A percentile compares a stretch with the other conserved stretches of the same genome.
Conservation (phyloP, 2,888 invertebrate species). For the Eupithecia centaureata region DNA sequence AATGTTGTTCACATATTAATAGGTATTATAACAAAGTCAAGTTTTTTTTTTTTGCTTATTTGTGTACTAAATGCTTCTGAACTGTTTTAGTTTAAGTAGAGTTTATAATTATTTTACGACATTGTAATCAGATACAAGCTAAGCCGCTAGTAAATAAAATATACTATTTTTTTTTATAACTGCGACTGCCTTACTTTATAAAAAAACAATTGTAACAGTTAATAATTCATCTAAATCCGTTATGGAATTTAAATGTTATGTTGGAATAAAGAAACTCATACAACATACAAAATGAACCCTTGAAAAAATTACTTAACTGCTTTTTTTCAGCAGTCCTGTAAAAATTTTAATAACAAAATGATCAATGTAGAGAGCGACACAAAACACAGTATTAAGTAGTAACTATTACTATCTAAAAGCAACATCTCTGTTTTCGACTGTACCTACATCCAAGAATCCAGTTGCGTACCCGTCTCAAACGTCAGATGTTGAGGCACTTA, state of each 20-base stretch:
- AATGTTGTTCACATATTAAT: too few relatives aligned
- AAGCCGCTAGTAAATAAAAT: too few relatives aligned
- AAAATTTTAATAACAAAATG: not conserved
- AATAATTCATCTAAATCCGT: not conserved
- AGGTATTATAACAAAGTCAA: too few relatives aligned
- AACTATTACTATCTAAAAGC: not conserved
- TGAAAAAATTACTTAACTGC: not conserved
- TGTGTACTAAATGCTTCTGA: too few relatives aligned
- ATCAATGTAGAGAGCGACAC: not conserved
- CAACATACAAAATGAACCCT: not conserved
- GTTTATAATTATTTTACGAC: too few relatives aligned
- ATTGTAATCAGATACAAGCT: not conserved
- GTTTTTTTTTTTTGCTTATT: too few relatives aligned
- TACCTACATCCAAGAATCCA: constrained; percentile 56
- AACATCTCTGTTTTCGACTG: constrained; percentile 8
- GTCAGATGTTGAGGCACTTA: constrained; percentile 51
- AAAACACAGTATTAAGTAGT: not conserved
- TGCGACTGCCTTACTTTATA: not conserved
- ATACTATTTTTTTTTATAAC: too few relatives aligned
- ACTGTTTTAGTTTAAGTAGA: too few relatives aligned
- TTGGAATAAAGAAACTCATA: not conserved
- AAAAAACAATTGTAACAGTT: not conserved
- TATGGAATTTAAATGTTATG: not conserved
- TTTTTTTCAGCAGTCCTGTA: not conserved
- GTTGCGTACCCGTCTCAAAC: constrained; percentile 70